Evolutionary conservation across 2,888 invertebrate species (phyloP), one percentile per base, ranked within the genome.

Genomic region (Galerucella pusilla): DNA sequence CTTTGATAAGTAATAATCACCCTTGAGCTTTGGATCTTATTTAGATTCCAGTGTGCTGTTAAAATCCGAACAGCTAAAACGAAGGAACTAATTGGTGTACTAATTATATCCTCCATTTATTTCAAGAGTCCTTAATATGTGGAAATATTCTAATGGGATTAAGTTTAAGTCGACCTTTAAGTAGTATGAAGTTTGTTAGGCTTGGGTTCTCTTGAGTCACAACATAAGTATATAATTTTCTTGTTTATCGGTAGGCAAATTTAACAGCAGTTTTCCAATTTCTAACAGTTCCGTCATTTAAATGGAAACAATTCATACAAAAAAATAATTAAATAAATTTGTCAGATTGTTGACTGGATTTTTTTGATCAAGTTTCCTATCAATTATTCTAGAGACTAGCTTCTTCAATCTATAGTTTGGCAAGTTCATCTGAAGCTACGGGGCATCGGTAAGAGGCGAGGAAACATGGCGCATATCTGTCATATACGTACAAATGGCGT

Each of bases 71-170:
- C 28, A 11, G 14, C 28, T 12, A 12, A 60, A 28, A 28, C 28
- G 60, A 6, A 11, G 6, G 1, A 60, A 12, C 60, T 4, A 60
- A 28, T 20, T 60, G 14, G 1, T 12, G 25, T 11, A 20, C 60
- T 6, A 60, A 60, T 60, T 28, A 28, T 60, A 25, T 60, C 28
- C 60, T 5, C 20, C 60, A 60, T 60, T 28, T 28, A 60, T 60
- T 28, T 60, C 20, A 60, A 60, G 6, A 2, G 28, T 25, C 60
- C 28, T 28, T 14, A 60, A 60, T 60, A 14, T 60, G 60, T 16
- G 25, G 14, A 60, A 60, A 60, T 5, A 60, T 60, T 28, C 60
- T 60, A 14, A 14, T 60, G 60, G 60, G 28, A 60, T 28, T 28
- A 60, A 28, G 20, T 28, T 66, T 46, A 7, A 25, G 66, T 46